These are phyloP conservation scores for Drosophila lacicola DNA, from an alignment of 2,888 invertebrate species.

Conservation along the genomic window DNA sequence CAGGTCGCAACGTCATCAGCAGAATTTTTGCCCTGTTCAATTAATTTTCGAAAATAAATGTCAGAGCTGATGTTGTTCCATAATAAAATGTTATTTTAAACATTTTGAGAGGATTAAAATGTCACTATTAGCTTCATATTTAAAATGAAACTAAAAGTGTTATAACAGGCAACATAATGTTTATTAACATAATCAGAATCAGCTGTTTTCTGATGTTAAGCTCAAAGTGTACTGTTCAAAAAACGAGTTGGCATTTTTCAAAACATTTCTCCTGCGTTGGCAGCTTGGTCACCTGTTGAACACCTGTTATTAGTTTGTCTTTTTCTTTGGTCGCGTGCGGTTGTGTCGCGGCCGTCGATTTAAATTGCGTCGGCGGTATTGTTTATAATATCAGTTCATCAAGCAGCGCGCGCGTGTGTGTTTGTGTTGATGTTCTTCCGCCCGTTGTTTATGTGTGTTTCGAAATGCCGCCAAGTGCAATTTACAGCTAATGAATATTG, in stretches of 20 bases:
- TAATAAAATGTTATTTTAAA: not conserved
- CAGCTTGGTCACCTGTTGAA: conserved; percentile 56
- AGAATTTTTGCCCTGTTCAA: not conserved
- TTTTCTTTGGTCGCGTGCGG: conserved; percentile 57
- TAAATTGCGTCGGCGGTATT: conserved; percentile 70
- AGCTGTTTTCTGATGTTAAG: conserved; percentile 31
- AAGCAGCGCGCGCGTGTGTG: conserved; percentile 29
- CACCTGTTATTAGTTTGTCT: conserved; percentile 62
- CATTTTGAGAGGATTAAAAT: not conserved
- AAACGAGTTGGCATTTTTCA: conserved; percentile 5
- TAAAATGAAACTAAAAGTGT: not conserved
- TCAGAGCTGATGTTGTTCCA: too few relatives aligned
- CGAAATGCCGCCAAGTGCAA: conserved; percentile 58
- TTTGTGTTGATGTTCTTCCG: conserved; percentile 40
- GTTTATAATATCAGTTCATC: conserved; percentile 62
- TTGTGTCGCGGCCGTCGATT: conserved; percentile 61
- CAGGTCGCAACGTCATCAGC: not conserved
- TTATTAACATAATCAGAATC: conserved; percentile 1
- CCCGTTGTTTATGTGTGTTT: conserved; percentile 45
- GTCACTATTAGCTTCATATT: not conserved
- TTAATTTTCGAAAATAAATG: not conserved
- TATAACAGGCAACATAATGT: not conserved
- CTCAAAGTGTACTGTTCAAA: conserved; percentile 30
- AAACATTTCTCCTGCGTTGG: conserved; percentile 26
- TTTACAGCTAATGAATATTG: conserved; percentile 43